phyloP scores from a whole-genome alignment of 1,140 invertebrate genomes.

The Cylas formicarius region DNA sequence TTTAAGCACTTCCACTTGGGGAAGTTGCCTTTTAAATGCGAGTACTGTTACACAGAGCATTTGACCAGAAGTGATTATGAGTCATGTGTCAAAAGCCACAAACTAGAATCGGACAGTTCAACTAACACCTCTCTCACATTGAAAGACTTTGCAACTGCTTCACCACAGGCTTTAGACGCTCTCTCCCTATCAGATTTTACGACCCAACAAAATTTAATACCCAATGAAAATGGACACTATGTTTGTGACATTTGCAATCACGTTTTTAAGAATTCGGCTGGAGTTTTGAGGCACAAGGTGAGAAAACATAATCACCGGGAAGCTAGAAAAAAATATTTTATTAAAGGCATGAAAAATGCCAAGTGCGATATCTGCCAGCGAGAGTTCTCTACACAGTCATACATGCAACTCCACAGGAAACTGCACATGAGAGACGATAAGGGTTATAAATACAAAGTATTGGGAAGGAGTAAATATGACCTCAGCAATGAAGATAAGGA shows the following conservation, averaged over 20 bases:
- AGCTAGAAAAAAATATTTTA: constrained; percentile 37
- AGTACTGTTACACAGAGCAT: constrained; percentile 29
- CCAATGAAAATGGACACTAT: constrained; percentile 25
- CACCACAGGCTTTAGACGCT: constrained; percentile 14
- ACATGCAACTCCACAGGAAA: constrained; percentile 35
- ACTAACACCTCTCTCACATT: constrained; percentile 29
- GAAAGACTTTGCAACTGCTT: constrained; percentile 26
- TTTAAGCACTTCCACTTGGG: constrained; percentile 33
- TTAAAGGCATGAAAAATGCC: constrained; percentile 39
- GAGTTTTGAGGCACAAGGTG: constrained; percentile 32
- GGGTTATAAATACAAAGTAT: constrained; percentile 36
- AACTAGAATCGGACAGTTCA: constrained; percentile 12
- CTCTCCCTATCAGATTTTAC: constrained; percentile 14
- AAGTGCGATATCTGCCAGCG: constrained; percentile 37
- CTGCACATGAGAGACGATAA: constrained; percentile 32
- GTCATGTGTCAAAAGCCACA: constrained; percentile 27
- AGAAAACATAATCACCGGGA: constrained; percentile 34
- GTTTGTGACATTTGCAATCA: constrained; percentile 31
- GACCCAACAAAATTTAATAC: constrained; percentile 14
- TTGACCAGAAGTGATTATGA: constrained; percentile 27
- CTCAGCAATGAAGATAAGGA: no score
- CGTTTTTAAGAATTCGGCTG: constrained; percentile 28
- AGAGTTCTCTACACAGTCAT: constrained; percentile 36
- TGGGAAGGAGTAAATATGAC: constrained; percentile 28
- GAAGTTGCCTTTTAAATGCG: constrained; percentile 34